Evolutionary conservation across 2,888 invertebrate species (phyloP).

Genomic region (Dryobotodes eremita): DNA sequence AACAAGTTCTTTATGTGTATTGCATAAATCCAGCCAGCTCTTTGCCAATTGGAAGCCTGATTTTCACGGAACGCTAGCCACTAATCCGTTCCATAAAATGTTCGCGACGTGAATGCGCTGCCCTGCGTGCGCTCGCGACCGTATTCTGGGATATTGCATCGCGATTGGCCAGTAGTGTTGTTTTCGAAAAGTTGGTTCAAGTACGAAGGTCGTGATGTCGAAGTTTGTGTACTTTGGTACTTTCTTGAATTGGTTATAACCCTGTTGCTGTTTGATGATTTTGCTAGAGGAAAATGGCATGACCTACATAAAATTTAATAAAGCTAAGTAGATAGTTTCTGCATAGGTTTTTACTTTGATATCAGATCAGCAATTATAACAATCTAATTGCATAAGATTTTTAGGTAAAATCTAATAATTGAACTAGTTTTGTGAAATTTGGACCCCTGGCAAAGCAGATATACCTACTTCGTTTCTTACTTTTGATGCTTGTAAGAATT

Average conservation of each 20-base stretch:
- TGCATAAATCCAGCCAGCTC: conserved; percentile 86
- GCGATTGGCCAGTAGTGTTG: conserved; percentile 58
- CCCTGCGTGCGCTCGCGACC: conserved; percentile 69
- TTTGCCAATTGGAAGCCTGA: conserved; percentile 85
- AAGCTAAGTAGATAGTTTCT: not conserved
- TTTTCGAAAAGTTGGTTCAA: conserved; percentile 67
- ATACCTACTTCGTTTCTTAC: not conserved
- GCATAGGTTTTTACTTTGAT: not conserved
- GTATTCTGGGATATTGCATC: conserved; percentile 75
- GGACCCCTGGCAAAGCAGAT: not conserved
- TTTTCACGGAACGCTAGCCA: conserved; percentile 86
- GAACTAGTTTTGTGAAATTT: not conserved
- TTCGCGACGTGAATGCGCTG: conserved; percentile 69
- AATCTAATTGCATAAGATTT: not conserved
- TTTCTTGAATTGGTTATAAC: conserved; percentile 19
- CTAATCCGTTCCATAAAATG: conserved; percentile 84
- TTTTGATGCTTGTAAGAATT: not conserved
- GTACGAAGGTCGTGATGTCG: conserved; percentile 65
- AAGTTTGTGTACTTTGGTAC: conserved; percentile 42
- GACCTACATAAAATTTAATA: conserved; percentile 19
- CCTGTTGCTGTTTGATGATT: conserved; percentile 11
- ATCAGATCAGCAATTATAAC: not conserved
- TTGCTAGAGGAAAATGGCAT: not conserved
- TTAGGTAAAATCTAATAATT: not conserved
- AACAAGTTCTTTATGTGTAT: conserved; percentile 87